These are phyloP conservation scores for Drosophila pseudotakahashii DNA, from an alignment of 2,888 invertebrate genomes.

Conservation along the genomic window DNA sequence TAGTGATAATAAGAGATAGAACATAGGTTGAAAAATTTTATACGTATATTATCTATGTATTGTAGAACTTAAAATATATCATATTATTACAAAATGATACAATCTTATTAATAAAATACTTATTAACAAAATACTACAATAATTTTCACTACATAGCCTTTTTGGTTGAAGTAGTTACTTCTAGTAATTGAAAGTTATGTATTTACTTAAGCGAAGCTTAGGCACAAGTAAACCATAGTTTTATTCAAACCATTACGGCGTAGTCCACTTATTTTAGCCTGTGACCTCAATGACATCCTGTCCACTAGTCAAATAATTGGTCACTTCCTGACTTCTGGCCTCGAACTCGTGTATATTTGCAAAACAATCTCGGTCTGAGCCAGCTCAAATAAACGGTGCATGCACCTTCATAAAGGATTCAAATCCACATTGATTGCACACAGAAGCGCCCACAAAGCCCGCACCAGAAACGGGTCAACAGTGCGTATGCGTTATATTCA, in stretches of 20 bases:
- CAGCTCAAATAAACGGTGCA: conserved; percentile 31
- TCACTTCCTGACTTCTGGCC: conserved; percentile 27
- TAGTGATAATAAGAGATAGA: not conserved
- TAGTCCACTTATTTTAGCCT: not conserved
- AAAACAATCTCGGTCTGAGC: conserved; percentile 34
- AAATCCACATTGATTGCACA: conserved; percentile 34
- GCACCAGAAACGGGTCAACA: conserved; percentile 56
- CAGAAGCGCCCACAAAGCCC: conserved; percentile 7
- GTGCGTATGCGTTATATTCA: conserved; percentile 65
- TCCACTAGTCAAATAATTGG: conserved; percentile 25
- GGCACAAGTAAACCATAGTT: not conserved
- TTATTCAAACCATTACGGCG: conserved; percentile 1
- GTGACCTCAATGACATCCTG: conserved; percentile 7
- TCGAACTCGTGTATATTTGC: conserved; percentile 25
- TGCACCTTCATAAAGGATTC: conserved; percentile 41
- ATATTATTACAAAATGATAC: no score
- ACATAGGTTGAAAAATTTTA: no score
- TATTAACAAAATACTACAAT: no score
- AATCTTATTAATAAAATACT: no score
- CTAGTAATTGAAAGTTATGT: no score
- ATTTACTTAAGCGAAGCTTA: no score
- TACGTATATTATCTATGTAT: not conserved
- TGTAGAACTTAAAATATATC: not conserved
- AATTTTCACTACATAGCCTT: no score
- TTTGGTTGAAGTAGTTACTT: no score